These are phyloP conservation scores for Hiodon alosoides DNA, from an alignment of 2,113 vertebrate genomes.

Conservation along the genomic window DNA sequence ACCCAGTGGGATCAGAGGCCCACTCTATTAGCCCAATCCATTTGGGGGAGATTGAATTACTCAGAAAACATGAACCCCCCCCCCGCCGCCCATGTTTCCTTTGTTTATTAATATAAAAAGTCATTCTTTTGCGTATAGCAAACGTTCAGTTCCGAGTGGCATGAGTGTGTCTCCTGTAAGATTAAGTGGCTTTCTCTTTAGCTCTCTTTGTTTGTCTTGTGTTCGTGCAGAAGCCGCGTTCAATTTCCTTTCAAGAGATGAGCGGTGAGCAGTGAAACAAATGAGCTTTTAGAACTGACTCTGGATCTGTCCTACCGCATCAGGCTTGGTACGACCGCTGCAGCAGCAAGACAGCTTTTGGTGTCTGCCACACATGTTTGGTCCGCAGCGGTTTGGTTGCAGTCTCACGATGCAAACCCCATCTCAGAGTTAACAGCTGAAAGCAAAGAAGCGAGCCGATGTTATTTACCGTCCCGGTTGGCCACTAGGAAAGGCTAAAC, in stretches of 20 bases:
- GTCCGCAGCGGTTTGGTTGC: no score
- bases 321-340: neutral
- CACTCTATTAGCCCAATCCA: slow-evolving; percentile 65
- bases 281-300: slow-evolving; percentile 14
- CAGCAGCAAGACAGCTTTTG: neutral
- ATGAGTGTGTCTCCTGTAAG: slow-evolving; percentile 1
- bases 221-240: slow-evolving; percentile 13
- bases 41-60: slow-evolving; percentile 68
- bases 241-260: slow-evolving; percentile 17
- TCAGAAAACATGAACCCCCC: slow-evolving; percentile 46
- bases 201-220: slow-evolving; percentile 13
- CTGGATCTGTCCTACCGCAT: slow-evolving; percentile 3
- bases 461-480: neutral
- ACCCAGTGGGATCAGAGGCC: slow-evolving; percentile 65
- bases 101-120: slow-evolving; percentile 15
- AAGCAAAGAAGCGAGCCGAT: neutral
- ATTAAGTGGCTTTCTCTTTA: slow-evolving; percentile 13
- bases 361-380: no score
- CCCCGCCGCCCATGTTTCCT: slow-evolving; percentile 27
- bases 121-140: slow-evolving; percentile 30
- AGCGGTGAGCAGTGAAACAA: slow-evolving; percentile 1
- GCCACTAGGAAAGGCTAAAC: neutral
- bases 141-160: slow-evolving; percentile 23
- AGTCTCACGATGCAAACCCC: no score
- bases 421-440: no score